Evolutionary conservation across 1,140 invertebrate genomes (phyloP), one percentile per base, ranked within the genome.

Genomic region (Meloidogyne hapla): DNA sequence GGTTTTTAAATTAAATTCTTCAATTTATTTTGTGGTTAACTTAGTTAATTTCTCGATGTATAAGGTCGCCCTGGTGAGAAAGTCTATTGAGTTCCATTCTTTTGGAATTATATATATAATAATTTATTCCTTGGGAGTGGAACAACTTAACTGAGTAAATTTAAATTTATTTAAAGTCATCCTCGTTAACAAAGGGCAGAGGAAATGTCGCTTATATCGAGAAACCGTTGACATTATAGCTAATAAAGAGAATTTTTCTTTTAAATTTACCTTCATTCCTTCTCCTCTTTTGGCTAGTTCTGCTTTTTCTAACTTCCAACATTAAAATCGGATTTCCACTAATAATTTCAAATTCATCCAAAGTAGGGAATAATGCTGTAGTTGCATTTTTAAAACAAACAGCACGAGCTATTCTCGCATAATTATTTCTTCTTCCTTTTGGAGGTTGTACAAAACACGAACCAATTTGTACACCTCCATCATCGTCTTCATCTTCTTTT

Each of bases 331-430:
- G 79, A 42, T 23, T 75, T 26, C 13, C 40, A 15, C 33, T 74
- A 28, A 56, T 56, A 56, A 56, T 56, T 56, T 56, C 48, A n/a
- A 56, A 56, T 56, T 79, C 79, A 18, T 80, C 61, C 33, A 82
- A 33, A 61, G 25, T 33, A 8, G 79, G 79, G 21, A 71, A 80
- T n/a, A 81, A 66, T 23, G 79, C 73, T 2, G 74, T 68, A 56
- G 40, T 76, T 33, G 26, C 25, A 28, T 63, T 73, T 26, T 61
- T 61, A 61, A 78, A 42, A 64, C 77, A 78, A 33, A 40, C 45
- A 13, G 69, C 78, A 15, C 78, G 62, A 6, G 61, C 77, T 21
- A 69, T 78, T 78, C 45, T n/a, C 23, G 8, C 25, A 33, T 77
- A 63, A 56, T 56, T 56, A 56, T 9, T 25, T 10, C 1, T 45